Base-by-base conservation (phyloP, 1,140 invertebrate species). In the Plectrocnemia conspersa region DNA sequence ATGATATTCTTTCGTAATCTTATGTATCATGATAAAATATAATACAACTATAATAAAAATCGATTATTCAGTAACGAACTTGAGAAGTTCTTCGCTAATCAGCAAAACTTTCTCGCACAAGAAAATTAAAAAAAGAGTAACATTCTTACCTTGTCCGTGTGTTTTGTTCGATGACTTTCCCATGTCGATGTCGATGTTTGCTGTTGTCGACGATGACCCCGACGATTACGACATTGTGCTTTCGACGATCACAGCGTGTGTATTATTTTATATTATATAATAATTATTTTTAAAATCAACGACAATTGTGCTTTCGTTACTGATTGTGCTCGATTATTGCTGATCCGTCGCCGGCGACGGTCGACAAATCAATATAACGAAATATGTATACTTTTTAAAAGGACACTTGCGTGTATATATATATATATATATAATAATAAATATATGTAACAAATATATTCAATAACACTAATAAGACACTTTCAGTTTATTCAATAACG, bases 91-190 rank as follows among this genome's bases (percentile, higher is more conserved):
- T n/a, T n/a, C n/a, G n/a, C n/a, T n/a, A n/a, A n/a, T n/a, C n/a
- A n/a, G n/a, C n/a, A n/a, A n/a, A n/a, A n/a, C n/a, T n/a, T n/a
- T n/a, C n/a, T n/a, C n/a, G n/a, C n/a, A n/a, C n/a, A n/a, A n/a
- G n/a, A n/a, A 10, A 11, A 40, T 10, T 40, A 16, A 9, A 9
- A 40, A 40, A 40, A 40, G 7, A 40, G 16, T 10, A 11, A 11
- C 1, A 18, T 53, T 70, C 73, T 73, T 63, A 76, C 73, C 73
- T 73, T 74, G 72, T 60, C 72, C 72, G 69, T 76, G 72, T 74
- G 73, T 74, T 73, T 70, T 74, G 64, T 71, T 72, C 67, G 72
- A 76, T 69, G 72, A 74, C 64, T 76, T 74, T 74, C 73, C 73
- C 72, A 76, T 76, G 72, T 73, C 72, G 72, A 68, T 47, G 45